Evolutionary conservation across 2,888 invertebrate species (phyloP).

Genomic region (Drosophila ezoana): DNA sequence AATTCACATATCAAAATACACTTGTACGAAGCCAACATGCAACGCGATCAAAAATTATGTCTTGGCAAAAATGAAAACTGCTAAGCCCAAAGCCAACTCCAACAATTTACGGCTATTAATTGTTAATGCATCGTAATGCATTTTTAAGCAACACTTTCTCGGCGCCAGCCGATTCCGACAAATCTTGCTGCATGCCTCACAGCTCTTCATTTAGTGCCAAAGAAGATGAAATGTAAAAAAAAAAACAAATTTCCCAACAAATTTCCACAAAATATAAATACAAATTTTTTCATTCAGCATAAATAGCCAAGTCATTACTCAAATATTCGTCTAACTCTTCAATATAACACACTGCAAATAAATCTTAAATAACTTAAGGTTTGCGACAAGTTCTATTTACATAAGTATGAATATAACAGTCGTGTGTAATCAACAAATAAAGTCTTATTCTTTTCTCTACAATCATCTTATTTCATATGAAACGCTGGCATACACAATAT

Average conservation of each 20-base stretch:
- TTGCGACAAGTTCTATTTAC: too few relatives aligned
- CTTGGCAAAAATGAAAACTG: slow-evolving; percentile 23
- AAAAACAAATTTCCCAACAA: background rate
- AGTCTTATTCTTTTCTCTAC: too few relatives aligned
- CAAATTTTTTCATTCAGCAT: slow-evolving; percentile 10
- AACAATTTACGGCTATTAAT: slow-evolving; percentile 42
- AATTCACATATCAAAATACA: slow-evolving; percentile 49
- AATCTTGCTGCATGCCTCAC: slow-evolving; percentile 17
- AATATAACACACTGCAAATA: too few relatives aligned
- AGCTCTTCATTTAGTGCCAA: slow-evolving; percentile 1
- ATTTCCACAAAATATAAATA: background rate
- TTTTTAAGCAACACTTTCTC: slow-evolving; percentile 72
- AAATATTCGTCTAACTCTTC: background rate
- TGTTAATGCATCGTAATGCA: slow-evolving; percentile 67
- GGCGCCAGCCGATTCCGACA: slow-evolving; percentile 21
- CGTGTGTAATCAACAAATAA: too few relatives aligned
- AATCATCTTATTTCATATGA: too few relatives aligned
- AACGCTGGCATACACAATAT: too few relatives aligned
- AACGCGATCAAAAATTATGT: slow-evolving; percentile 23
- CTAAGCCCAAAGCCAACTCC: background rate
- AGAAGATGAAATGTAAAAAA: slow-evolving; percentile 8
- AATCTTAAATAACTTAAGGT: too few relatives aligned
- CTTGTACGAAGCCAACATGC: slow-evolving; percentile 34
- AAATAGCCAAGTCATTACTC: background rate
- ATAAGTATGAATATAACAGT: too few relatives aligned